These are phyloP conservation scores for Antechinus flavipes DNA, from an alignment of 2,113 vertebrate genomes.

Conservation along the genomic window DNA sequence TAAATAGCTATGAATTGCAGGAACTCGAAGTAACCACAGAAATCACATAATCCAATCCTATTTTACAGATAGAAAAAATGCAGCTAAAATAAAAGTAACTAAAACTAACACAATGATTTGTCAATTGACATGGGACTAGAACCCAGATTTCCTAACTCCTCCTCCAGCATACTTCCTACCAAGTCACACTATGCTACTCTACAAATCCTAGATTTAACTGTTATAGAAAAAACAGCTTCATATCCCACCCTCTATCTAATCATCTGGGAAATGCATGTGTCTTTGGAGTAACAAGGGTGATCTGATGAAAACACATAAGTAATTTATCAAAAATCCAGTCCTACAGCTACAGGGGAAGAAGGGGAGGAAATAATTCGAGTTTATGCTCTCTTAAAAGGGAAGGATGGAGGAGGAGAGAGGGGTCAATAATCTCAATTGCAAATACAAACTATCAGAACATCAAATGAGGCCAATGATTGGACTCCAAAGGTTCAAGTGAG, in stretches of 20 bases:
- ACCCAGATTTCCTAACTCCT: not conserved
- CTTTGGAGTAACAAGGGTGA: not conserved
- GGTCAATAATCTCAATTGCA: not conserved
- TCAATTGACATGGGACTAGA: not conserved
- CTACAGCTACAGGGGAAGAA: not conserved
- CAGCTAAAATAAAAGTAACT: not conserved
- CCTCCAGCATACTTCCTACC: not conserved
- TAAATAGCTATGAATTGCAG: not conserved
- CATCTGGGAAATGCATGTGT: not conserved
- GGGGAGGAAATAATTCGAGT: not conserved
- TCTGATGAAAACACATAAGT: not conserved
- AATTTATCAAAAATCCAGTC: not conserved
- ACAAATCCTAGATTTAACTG: not conserved
- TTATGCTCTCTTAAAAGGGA: not conserved
- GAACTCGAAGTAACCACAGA: not conserved
- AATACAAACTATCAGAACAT: not conserved
- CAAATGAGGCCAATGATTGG: too few species aligned
- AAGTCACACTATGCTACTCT: not conserved
- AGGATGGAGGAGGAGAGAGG: not conserved
- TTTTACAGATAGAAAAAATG: not conserved
- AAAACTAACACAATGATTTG: not conserved
- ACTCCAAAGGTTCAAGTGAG: not conserved
- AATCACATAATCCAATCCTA: not conserved
- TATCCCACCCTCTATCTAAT: not conserved
- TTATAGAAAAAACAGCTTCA: not conserved